These are phyloP conservation scores for Aplochiton taeniatus DNA, from an alignment of 2,797 vertebrate species.

Conservation along the genomic window DNA sequence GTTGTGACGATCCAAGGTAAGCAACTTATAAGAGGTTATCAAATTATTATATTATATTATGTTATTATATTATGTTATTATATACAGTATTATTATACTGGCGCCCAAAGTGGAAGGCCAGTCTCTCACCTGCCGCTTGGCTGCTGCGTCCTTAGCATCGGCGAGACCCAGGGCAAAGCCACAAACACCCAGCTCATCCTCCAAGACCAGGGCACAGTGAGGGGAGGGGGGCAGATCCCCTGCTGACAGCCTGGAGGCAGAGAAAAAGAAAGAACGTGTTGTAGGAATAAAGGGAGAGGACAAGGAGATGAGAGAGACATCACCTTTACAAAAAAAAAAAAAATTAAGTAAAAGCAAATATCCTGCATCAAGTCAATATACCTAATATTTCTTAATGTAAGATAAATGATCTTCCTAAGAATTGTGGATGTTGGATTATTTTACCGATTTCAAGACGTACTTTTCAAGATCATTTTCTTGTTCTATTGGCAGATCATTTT, in stretches of 20 bases:
- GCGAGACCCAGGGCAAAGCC: constrained; percentile 89
- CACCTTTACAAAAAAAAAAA: not conserved
- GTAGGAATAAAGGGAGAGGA: not conserved
- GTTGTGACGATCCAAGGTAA: too few relatives aligned
- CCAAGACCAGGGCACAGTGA: constrained; percentile 87
- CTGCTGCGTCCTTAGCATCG: constrained; percentile 84
- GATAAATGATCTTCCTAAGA: too few relatives aligned
- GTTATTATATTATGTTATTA: too few relatives aligned
- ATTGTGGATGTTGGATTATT: too few relatives aligned
- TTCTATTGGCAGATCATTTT: too few relatives aligned
- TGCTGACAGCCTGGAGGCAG: constrained; percentile 78
- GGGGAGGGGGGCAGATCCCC: constrained; percentile 85
- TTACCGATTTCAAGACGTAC: too few relatives aligned
- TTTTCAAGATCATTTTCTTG: too few relatives aligned
- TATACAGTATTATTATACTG: too few relatives aligned
- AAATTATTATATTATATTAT: too few relatives aligned
- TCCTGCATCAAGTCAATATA: too few relatives aligned
- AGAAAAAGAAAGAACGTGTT: not conserved
- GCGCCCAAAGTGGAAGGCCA: not conserved
- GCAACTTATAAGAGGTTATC: not conserved
- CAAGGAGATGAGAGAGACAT: not conserved
- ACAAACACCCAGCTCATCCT: constrained; percentile 89
- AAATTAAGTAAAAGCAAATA: too few relatives aligned
- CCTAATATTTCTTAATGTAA: too few relatives aligned
- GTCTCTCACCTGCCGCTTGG: constrained; percentile 82